These are phyloP conservation scores for Aproaerema taeniolella DNA, from an alignment of 2,888 invertebrate species.

Conservation along the genomic window DNA sequence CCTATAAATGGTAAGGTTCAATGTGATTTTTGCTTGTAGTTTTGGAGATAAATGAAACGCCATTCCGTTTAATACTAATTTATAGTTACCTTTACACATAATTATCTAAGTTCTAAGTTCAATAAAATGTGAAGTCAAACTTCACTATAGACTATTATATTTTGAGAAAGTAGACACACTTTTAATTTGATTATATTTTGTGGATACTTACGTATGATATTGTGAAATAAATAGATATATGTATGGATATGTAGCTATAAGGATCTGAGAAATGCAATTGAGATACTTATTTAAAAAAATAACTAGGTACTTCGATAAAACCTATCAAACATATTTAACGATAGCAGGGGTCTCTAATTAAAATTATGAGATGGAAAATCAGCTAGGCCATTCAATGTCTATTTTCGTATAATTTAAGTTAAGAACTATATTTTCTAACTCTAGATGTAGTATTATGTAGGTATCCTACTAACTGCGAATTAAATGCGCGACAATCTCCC, in stretches of 20 bases:
- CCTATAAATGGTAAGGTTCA: too few species aligned
- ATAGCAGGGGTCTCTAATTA: conserved; percentile 1
- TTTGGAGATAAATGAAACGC: too few species aligned
- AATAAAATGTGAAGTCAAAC: conserved; percentile 60
- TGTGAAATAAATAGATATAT: conserved; percentile 13
- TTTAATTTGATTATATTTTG: conserved; percentile 31
- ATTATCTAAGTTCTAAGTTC: conserved; percentile 41
- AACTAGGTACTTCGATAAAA: neutral
- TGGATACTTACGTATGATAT: conserved; percentile 22
- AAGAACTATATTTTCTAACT: conserved; percentile 9
- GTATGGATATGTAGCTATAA: neutral
- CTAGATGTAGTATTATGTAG: conserved; percentile 46
- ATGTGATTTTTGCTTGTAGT: too few species aligned
- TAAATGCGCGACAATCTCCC: conserved; percentile 63
- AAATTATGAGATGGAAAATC: neutral
- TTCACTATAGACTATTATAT: conserved; percentile 43
- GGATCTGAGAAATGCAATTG: conserved; percentile 14
- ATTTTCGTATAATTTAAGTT: conserved; percentile 5
- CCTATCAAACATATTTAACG: too few species aligned
- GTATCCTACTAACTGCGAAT: conserved; percentile 63
- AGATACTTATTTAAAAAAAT: conserved; percentile 8
- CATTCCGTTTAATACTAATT: conserved; percentile 68
- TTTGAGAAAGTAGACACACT: conserved; percentile 32
- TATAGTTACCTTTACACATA: conserved; percentile 64
- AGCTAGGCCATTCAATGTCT: conserved; percentile 16